Evolutionary conservation across 2,113 vertebrate species (phyloP), one percentile per base, ranked within the genome.

Genomic region (Oreochromis niloticus): DNA sequence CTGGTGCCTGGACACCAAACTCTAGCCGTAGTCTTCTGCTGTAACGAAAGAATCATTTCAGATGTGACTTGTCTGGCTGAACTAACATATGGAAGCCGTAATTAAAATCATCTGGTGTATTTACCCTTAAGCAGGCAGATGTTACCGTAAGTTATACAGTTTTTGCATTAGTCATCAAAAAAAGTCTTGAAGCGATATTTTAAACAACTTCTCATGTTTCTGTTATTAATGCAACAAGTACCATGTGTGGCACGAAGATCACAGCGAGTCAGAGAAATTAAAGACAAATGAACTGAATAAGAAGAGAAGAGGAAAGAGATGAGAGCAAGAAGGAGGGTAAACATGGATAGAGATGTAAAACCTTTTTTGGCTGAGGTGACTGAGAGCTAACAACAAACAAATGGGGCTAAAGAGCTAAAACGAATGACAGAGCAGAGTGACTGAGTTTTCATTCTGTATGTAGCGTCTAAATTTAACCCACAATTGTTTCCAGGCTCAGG

Each of bases 401-500:
- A 91, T 90, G 87, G 82, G 43, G 34, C 75, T 16, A 50, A 11
- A 4, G 75, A 85, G 68, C 80, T 80, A 57, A 90, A 90, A 85
- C 86, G 87, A 94, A 93, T 93, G 86, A 93, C 78, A 84, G 83
- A 93, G 85, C 82, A 46, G 68, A 89, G 86, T 50, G 82, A 52
- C 83, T 66, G 79, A 88, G 43, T 84, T 92, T 93, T 91, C 71
- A 78, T 90, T 90, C 82, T 91, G 56, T 79, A 90, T 48, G 11
- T 3, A 56, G 61, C 34, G 2, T 89, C 90, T 93, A 94, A 95
- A 93, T 91, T 92, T 94, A 94, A 90, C 89, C 89, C 80, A 83
- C 87, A 95, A 95, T 95, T 91, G 93, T 90, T 95, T 94, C 94
- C 93, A 95, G 92, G 89, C 73, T 80, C 13, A 4, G 84, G 39